phyloP scores from a whole-genome alignment of 2,113 vertebrate species.

The Callorhinus ursinus region DNA sequence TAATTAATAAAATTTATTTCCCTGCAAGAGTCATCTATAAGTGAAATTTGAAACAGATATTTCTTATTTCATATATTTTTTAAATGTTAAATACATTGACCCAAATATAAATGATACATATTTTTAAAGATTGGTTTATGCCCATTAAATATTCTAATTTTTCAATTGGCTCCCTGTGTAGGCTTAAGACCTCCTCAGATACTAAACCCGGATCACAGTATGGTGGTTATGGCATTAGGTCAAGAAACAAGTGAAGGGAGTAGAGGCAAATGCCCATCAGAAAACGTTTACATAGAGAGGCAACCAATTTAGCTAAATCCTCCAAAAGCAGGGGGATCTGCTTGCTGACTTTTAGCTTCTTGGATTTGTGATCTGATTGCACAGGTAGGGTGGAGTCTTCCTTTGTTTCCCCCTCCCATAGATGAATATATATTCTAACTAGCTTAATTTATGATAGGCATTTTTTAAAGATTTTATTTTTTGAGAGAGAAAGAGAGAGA shows the following conservation, averaged over 20 bases:
- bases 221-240: accelerated
- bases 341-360: neutral
- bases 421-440: neutral
- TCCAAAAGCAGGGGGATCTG: neutral
- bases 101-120: neutral
- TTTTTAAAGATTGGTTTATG: neutral
- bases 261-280: neutral
- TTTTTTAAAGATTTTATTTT: neutral
- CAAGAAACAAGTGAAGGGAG: neutral
- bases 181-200: neutral
- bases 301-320: too few relatives aligned
- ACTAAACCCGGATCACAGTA: accelerated
- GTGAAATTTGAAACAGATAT: neutral
- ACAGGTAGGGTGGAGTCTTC: neutral
- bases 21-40: neutral
- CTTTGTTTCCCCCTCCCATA: neutral
- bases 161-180: neutral
- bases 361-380: neutral
- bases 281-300: neutral
- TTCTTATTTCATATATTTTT: neutral
- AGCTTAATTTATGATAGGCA: neutral
- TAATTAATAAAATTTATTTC: neutral
- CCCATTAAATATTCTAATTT: neutral
- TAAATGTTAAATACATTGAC: neutral
- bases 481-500: too few relatives aligned